Percentiles rank a stretch among this genome's conserved stretches.
phyloP scores from a whole-genome alignment of 1,140 invertebrate genomes.

The Penaeus indicus region DNA sequence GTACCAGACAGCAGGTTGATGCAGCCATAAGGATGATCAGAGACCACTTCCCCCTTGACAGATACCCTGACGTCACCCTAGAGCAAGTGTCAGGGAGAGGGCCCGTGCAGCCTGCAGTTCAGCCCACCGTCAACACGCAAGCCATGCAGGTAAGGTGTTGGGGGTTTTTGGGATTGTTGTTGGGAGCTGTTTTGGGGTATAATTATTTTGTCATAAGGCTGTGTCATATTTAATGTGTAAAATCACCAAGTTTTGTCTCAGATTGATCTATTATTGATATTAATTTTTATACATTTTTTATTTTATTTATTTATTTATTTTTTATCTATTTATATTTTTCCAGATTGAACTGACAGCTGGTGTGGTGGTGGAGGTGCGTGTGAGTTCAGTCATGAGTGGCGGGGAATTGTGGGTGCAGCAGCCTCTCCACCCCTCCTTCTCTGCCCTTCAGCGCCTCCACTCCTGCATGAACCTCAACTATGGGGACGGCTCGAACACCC shows the following conservation, averaged over 20 bases:
- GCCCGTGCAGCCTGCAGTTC: background rate
- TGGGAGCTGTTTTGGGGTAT: background rate
- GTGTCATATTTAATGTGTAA: background rate
- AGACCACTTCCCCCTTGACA: conserved; percentile 84
- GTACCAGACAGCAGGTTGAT: conserved; percentile 75
- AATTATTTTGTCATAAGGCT: too few species aligned
- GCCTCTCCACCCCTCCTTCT: conserved; percentile 91
- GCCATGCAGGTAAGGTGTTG: conserved; percentile 33
- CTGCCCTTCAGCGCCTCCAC: conserved; percentile 83
- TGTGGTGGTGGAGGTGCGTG: conserved; percentile 91
- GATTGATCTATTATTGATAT: background rate
- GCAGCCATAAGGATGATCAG: conserved; percentile 86
- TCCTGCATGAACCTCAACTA: conserved; percentile 75
- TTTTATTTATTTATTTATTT: conserved; percentile 18
- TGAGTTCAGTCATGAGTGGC: conserved; percentile 86
- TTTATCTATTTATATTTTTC: too few species aligned
- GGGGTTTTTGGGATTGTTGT: too few species aligned
- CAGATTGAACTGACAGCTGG: conserved; percentile 88
- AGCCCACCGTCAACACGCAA: conserved; percentile 12
- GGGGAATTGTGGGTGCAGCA: conserved; percentile 94
- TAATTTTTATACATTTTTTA: background rate
- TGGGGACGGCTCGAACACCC: conserved; percentile 70
- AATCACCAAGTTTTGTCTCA: background rate
- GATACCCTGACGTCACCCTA: conserved; percentile 83
- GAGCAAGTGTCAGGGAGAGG: conserved; percentile 75